These are phyloP conservation scores for Diachrysia chrysitis DNA, from an alignment of 2,888 invertebrate genomes.

Conservation along the genomic window DNA sequence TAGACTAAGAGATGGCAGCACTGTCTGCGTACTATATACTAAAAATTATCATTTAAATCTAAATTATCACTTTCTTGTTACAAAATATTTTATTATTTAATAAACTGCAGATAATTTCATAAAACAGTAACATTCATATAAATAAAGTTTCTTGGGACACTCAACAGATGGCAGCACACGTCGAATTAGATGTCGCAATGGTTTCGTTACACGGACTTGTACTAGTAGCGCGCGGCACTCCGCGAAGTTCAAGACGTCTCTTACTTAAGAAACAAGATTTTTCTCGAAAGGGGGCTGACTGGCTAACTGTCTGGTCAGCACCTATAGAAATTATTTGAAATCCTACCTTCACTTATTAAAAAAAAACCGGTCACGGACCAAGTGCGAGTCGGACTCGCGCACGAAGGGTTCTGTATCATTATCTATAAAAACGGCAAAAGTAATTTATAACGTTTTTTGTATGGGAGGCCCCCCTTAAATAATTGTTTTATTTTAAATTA, in stretches of 20 bases:
- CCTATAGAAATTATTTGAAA: background rate
- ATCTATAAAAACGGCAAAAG: too few relatives aligned
- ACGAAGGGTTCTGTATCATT: too few relatives aligned
- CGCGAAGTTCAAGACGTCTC: background rate
- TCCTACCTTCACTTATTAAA: too few relatives aligned
- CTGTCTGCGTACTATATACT: too few relatives aligned
- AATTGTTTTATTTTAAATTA: too few relatives aligned
- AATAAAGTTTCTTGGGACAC: background rate
- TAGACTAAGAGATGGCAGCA: background rate
- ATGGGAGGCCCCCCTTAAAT: too few relatives aligned
- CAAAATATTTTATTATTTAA: too few relatives aligned
- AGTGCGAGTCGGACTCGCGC: too few relatives aligned
- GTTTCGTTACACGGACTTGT: constrained; percentile 9
- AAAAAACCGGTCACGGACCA: too few relatives aligned
- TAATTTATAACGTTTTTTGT: too few relatives aligned
- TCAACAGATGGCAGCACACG: constrained; percentile 11
- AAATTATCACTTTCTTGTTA: background rate
- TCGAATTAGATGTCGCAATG: constrained; percentile 13
- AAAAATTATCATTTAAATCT: background rate
- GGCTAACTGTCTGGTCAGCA: constrained; percentile 12
- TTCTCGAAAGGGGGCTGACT: constrained; percentile 14
- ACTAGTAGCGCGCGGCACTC: background rate
- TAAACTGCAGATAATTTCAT: background rate
- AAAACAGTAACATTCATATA: background rate
- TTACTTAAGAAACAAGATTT: constrained; percentile 11